phyloP scores from a whole-genome alignment of 1,140 invertebrate species.

The Drosophila repletoides region DNA sequence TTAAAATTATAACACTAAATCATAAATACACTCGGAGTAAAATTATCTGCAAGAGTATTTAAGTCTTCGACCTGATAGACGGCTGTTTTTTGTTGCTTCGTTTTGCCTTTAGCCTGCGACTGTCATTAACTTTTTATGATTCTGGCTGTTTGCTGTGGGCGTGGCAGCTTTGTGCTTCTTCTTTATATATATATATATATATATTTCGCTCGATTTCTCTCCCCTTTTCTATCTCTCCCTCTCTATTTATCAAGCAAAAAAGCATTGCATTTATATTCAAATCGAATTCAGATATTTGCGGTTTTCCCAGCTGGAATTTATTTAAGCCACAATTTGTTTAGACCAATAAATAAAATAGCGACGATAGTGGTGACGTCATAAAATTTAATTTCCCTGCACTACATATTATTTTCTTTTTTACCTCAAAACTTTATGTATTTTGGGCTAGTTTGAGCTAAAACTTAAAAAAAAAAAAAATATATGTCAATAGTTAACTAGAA shows the following conservation, averaged over 20 bases:
- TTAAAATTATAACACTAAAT: too few relatives aligned
- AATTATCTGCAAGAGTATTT: too few relatives aligned
- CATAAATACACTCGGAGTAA: too few relatives aligned
- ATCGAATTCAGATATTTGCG: constrained; percentile 68
- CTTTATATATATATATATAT: not conserved
- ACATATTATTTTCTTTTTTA: constrained; percentile 15
- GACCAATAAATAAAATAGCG: constrained; percentile 48
- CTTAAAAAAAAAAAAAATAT: not conserved
- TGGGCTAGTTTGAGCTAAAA: not conserved
- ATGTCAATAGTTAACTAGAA: not conserved
- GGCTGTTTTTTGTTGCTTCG: too few relatives aligned
- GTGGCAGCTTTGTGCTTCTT: not conserved
- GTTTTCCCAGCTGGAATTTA: constrained; percentile 21
- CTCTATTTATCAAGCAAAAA: not conserved
- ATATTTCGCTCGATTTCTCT: not conserved
- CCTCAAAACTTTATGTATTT: constrained; percentile 34
- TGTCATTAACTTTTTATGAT: constrained; percentile 73
- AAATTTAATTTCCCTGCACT: constrained; percentile 56
- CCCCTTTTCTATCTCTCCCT: not conserved
- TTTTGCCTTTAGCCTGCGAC: constrained; percentile 51
- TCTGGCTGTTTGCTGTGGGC: not conserved
- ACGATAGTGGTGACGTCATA: constrained; percentile 36
- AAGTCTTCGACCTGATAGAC: too few relatives aligned
- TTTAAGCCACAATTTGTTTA: constrained; percentile 59
- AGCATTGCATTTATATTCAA: constrained; percentile 39